Evolutionary conservation across 1,140 invertebrate species (phyloP), one percentile per base, ranked within the genome.

Genomic region (Amyelois transitella): DNA sequence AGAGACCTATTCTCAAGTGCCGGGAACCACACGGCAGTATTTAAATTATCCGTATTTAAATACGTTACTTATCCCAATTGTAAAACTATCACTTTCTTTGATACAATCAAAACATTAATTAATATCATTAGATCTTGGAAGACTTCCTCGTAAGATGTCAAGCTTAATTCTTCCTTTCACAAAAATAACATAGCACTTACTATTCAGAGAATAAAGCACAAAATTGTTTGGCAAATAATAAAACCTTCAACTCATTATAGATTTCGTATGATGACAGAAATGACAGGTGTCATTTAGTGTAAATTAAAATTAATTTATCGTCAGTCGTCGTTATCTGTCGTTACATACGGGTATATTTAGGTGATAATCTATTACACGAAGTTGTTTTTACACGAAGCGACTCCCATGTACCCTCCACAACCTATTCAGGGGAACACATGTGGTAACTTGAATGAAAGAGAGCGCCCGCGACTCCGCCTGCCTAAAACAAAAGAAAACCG

Each of bases 241-340:
- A 38, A 14, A 38, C n/a, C 4, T 38, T 14, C 1, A 2, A 14
- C 32, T 2, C 12, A 28, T 10, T 1, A 1, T 28, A 7, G 25
- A 6, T 21, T 50, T 50, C 48, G 51, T 55, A 62, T 62, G 56
- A 52, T 71, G 72, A 77, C 68, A 73, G 61, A 60, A 68, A 61
- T 70, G 75, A 81, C 78, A 78, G 64, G 44, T 77, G 75, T 78
- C 75, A 71, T 68, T 61, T 62, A 57, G 18, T 64, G 44, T 60
- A 57, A 64, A 76, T 79, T 75, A 71, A 72, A 76, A 73, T 81
- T 77, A 76, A 78, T 78, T n/a, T 76, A 74, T 60, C 64, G 63
- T 54, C 60, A 43, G 38, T 28, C 24, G 38, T 24, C 44, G 49
- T 61, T 32, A 62, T 52, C 18, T 38, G 50, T 50, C 55, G 49